Base-by-base conservation (phyloP, 2,888 invertebrate species). In the Empis livida region DNA sequence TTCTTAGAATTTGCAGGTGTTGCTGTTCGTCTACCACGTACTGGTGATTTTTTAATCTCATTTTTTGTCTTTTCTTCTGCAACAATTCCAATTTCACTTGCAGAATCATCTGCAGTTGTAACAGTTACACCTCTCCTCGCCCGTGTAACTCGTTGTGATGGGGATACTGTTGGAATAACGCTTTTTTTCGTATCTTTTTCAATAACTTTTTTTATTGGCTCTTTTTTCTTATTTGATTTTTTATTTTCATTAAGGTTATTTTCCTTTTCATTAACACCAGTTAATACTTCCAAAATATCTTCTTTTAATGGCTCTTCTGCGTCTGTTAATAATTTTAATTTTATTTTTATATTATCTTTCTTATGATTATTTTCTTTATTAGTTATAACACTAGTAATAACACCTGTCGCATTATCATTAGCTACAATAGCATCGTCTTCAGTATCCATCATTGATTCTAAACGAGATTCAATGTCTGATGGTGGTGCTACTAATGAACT, bases 401-500 rank as follows among this genome's bases (percentile, higher is more conserved):
- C 38, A 15, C 43, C 37, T 10, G 23, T 41, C 10, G 6, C 5
- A 30, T 11, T 27, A 27, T 27, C 9, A 27, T 27, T 27, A 27
- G 2, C 8, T 8, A 17, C 13, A 13, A 17, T 39, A 23, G 35
- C 52, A 31, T 57, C 56, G 16, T 53, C 55, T 5, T 56, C 57
- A 13, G 49, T 46, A 43, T 57, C 57, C 67, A 68, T 66, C 67
- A 68, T 67, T n/a, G 69, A 67, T 50, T 67, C 68, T 5, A 68
- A 52, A 1, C 67, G 59, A 10, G 65, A 61, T 49, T 68, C 68
- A 52, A 68, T 66, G 49, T 68, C 68, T 8, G 68, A 68, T 3
- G 68, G 68, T 10, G 65, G 64, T 20, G 68, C 68, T 4, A 67
- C 70, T 32, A 70, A 48, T 0, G 70, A 68, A 37, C 68, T 68